These are phyloP conservation scores for Asarcornis scutulata DNA, from an alignment of 2,113 vertebrate genomes.

Conservation along the genomic window DNA sequence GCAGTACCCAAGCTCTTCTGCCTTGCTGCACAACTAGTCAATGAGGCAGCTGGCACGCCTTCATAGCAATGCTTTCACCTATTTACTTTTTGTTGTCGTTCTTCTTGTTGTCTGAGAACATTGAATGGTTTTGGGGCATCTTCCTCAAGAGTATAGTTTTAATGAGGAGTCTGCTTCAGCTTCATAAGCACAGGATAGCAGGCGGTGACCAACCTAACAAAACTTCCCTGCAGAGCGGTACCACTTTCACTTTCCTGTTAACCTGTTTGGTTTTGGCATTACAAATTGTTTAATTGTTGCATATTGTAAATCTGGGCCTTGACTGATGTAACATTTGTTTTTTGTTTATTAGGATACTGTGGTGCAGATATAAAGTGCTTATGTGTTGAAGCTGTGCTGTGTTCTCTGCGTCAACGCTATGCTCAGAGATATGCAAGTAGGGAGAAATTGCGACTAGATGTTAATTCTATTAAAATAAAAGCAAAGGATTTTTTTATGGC, in stretches of 20 bases:
- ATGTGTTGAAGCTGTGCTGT: conserved; percentile 91
- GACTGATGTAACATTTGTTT: not conserved
- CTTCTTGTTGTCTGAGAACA: not conserved
- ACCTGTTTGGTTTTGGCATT: not conserved
- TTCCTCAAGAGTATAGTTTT: not conserved
- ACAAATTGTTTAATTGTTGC: not conserved
- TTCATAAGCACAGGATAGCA: not conserved
- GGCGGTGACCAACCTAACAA: not conserved
- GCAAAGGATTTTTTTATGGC: conserved; percentile 87
- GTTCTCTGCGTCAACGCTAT: conserved; percentile 89
- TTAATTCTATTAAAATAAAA: conserved; percentile 84
- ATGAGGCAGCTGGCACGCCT: not conserved
- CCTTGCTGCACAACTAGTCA: fast-evolving
- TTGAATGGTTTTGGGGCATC: not conserved
- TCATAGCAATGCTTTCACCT: not conserved
- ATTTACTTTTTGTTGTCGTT: not conserved
- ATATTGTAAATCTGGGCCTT: not conserved
- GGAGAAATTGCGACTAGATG: conserved; percentile 88
- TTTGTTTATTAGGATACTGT: conserved; percentile 86
- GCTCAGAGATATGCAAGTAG: conserved; percentile 93
- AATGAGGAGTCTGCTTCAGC: not conserved
- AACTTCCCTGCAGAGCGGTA: not conserved
- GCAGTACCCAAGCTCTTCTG: not conserved
- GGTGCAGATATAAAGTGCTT: conserved; percentile 96
- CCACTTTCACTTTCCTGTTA: not conserved